Evolutionary conservation across 2,113 vertebrate species (phyloP), one percentile per base, ranked within the genome.

Genomic region (Chitala chitala): DNA sequence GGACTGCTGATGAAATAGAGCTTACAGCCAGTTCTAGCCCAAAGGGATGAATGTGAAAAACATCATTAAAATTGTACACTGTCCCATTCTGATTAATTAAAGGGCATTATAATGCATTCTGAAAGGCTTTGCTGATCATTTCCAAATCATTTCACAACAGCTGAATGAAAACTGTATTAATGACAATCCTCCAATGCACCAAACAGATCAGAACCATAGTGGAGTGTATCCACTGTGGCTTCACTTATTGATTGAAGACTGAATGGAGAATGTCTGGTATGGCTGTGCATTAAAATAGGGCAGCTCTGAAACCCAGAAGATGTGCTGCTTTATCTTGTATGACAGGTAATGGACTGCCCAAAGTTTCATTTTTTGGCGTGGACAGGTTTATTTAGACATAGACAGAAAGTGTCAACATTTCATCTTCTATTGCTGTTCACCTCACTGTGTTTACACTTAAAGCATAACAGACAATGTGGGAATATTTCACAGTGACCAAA

Each of bases 61-160:
- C 59, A 63, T 63, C 59, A 63, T 63, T 63, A 63, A 63, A 63
- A 63, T 63, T 63, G 59, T 38, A 63, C 59, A 63, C 38, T 63
- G 38, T 63, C 58, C 29, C 59, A 20, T 63, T 15, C 38, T 63
- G 38, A 63, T 63, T 63, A 63, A 36, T 63, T 63, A 63, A 36
- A 1, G 15, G 31, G 59, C 59, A 63, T 63, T 63, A 38, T 38
- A 29, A 63, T 63, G 38, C 31, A 36, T 63, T 63, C 17, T 63
- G 59, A 63, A 38, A 38, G 31, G 59, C 59, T 61, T 61, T 38
- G 29, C 58, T n/a, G n/a, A n/a, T n/a, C 58, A 15, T 29, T 17
- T 63, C 59, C 59, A 4, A n/a, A 63, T 63, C 59, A 6, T 38
- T 38, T 33, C 33, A 15, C 59, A 63, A 36, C n/a, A 20, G 31